Conservation (phyloP, 1,140 invertebrate species). For the Zaprionus inermis region DNA sequence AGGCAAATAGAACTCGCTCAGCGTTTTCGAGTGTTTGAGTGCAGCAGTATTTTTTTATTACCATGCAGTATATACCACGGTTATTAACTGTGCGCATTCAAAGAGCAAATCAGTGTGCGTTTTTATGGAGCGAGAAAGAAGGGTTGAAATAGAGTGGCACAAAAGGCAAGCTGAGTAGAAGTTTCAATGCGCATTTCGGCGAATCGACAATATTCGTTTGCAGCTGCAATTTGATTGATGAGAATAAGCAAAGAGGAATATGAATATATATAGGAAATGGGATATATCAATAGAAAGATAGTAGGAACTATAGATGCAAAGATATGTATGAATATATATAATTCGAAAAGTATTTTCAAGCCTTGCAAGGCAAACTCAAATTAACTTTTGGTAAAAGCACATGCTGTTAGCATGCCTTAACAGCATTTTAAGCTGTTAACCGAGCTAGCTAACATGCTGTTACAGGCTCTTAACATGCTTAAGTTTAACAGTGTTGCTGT, state of each 20-base stretch:
- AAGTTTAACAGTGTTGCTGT: too few species aligned
- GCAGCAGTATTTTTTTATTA: slow-evolving; percentile 16
- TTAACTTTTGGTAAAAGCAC: background rate
- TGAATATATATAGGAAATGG: background rate
- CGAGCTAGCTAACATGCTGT: too few species aligned
- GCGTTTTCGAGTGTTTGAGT: slow-evolving; percentile 36
- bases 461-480: too few species aligned
- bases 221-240: slow-evolving; percentile 4
- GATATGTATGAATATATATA: background rate
- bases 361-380: background rate
- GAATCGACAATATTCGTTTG: too few species aligned
- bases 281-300: background rate
- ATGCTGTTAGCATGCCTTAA: background rate
- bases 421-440: background rate
- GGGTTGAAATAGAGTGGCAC: too few species aligned
- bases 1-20: slow-evolving; percentile 34
- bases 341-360: too few species aligned
- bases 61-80: slow-evolving; percentile 1
- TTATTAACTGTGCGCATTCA: slow-evolving; percentile 32
- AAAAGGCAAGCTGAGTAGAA: background rate
- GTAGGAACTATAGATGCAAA: background rate
- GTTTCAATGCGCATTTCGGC: slow-evolving; percentile 32
- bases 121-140: slow-evolving; percentile 6
- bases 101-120: slow-evolving; percentile 25
- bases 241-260: background rate